These are phyloP conservation scores for Trichonephila inaurata DNA, from an alignment of 1,140 invertebrate species.

Conservation along the genomic window DNA sequence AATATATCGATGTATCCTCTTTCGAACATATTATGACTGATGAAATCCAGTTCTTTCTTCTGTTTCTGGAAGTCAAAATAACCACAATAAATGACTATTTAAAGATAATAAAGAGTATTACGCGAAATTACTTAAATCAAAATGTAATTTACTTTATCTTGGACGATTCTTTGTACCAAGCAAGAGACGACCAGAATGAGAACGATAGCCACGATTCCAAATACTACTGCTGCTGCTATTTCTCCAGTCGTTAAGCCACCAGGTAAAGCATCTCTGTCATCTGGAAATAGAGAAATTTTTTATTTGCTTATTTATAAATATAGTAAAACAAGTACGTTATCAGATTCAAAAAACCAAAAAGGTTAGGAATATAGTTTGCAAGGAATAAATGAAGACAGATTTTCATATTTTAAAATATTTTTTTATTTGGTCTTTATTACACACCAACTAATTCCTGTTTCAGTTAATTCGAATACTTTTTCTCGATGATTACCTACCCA, in stretches of 20 bases:
- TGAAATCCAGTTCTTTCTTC: constrained; percentile 77
- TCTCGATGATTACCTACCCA: no score
- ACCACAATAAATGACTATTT: background rate
- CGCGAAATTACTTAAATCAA: background rate
- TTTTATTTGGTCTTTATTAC: no score
- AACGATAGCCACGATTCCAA: constrained; percentile 68
- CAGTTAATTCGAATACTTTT: no score
- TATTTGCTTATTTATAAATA: no score
- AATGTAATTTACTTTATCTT: constrained; percentile 61
- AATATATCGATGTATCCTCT: constrained; percentile 76
- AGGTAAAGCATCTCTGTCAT: background rate
- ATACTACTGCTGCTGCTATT: constrained; percentile 47
- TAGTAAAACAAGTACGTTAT: no score
- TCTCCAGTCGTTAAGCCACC: constrained; percentile 55
- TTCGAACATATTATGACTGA: constrained; percentile 77
- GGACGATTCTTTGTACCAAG: constrained; percentile 67
- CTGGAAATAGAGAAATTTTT: background rate
- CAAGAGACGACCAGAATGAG: constrained; percentile 74
- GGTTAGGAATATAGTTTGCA: no score
- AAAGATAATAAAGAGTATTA: background rate
- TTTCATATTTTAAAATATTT: no score
- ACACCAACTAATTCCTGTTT: no score
- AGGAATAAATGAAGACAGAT: no score
- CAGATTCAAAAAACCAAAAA: no score
- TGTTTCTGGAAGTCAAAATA: constrained; percentile 68